Evolutionary conservation across 2,113 vertebrate genomes (phyloP), one percentile per base, ranked within the genome.

Genomic region (Nothocercus julius): DNA sequence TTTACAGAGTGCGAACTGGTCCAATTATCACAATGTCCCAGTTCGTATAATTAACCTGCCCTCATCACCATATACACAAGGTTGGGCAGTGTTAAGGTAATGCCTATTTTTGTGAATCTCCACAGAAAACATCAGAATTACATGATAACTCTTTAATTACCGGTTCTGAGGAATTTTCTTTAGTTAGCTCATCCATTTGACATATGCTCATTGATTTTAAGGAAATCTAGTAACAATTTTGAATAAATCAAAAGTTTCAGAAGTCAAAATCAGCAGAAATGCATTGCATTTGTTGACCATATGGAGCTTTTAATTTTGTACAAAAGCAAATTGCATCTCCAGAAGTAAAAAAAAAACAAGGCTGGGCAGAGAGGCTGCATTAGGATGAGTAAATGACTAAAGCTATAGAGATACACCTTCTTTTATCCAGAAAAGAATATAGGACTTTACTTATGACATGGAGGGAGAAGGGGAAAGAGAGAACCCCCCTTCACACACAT

Each of bases 101-200:
- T 54, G 56, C 4, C 3, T 66, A 0, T n/a, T 74, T 76, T 53
- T 56, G 5, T n/a, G 34, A 15, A n/a, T 83, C 92, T 90, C 30
- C 45, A 75, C 76, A 10, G 58, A 83, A 96, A 90, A 19, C 40
- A 63, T 75, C 85, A 78, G 45, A 13, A 83, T 92, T 81, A 13
- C 24, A 10, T 63, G 30, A 16, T 83, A 88, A 75, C 87, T 86
- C 27, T 86, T 90, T 70, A 80, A 59, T 94, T 85, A 28, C 17
- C 80, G 19, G 11, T 90, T 67, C 44, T 74, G 32, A 25, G 73
- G 45, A 73, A 54, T 90, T 94, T 89, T 11, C 30, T 87, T 91
- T 78, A 77, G 68, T 86, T 91, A 92, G n/a, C 62, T 94, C 28
- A 28, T 77, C 28, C 13, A 25, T 21, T 67, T 45, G 85, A 32